Conservation (phyloP, 2,888 invertebrate species). For the Adelognathus sp. region DNA sequence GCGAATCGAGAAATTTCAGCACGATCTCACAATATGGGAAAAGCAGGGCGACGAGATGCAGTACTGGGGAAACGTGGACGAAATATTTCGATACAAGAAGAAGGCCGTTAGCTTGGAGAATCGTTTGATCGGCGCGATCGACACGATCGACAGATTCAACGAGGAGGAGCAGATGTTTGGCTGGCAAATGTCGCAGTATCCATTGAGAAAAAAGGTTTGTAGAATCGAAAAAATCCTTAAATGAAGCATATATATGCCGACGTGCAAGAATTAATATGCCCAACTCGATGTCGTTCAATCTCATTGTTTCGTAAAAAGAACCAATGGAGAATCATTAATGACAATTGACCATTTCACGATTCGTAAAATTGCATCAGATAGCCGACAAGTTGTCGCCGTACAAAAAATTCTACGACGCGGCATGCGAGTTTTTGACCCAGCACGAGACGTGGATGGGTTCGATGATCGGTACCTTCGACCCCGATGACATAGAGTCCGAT, state of each 20-base stretch:
- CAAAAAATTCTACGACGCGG: conserved; percentile 94
- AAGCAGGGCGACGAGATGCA: conserved; percentile 93
- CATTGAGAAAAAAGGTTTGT: conserved; percentile 87
- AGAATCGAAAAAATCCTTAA: neutral
- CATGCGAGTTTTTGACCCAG: conserved; percentile 92
- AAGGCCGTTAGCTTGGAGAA: conserved; percentile 91
- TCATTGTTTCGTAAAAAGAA: too few relatives aligned
- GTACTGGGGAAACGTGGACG: conserved; percentile 92
- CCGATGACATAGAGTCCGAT: conserved; percentile 93
- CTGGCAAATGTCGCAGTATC: conserved; percentile 94
- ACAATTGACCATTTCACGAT: too few relatives aligned
- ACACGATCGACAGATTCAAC: conserved; percentile 93
- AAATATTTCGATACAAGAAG: conserved; percentile 91
- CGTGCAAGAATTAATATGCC: too few relatives aligned
- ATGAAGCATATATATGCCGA: too few relatives aligned
- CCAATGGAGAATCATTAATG: too few relatives aligned
- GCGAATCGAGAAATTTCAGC: conserved; percentile 90
- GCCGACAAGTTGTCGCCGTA: conserved; percentile 92
- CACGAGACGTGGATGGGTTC: conserved; percentile 93
- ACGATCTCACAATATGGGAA: conserved; percentile 90
- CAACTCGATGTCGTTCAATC: too few relatives aligned
- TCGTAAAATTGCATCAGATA: conserved; percentile 81
- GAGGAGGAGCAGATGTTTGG: conserved; percentile 94
- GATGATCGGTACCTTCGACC: conserved; percentile 90
- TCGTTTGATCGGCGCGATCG: conserved; percentile 86